Percentiles rank a stretch among this genome's conserved stretches.
Evolutionary conservation across 2,888 invertebrate species (phyloP).

Genomic region (Mamestra brassicae): DNA sequence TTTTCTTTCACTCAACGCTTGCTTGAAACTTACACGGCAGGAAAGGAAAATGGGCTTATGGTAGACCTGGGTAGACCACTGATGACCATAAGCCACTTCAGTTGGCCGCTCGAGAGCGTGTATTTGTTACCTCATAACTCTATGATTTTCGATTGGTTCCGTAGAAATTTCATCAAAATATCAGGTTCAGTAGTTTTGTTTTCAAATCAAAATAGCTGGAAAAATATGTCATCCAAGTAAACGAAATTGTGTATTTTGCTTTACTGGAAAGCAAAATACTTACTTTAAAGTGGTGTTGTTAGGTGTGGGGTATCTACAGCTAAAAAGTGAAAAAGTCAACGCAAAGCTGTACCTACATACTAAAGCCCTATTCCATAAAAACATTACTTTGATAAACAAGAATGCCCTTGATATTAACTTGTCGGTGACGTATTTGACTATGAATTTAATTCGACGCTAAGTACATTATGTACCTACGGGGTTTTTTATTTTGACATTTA

Average conservation of each 20-base stretch:
- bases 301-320: too few species aligned
- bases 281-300: too few species aligned
- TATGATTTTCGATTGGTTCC: too few species aligned
- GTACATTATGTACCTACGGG: background rate
- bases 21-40: background rate
- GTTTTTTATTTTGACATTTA: slow-evolving; percentile 12
- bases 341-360: too few species aligned
- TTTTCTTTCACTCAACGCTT: background rate
- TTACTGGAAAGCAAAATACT: too few species aligned
- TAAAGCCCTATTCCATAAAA: background rate
- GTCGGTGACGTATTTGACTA: slow-evolving; percentile 32
- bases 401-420: slow-evolving; percentile 28
- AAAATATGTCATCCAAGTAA: too few species aligned
- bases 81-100: background rate
- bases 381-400: background rate
- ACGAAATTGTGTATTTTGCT: too few species aligned
- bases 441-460: background rate
- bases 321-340: background rate
- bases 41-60: background rate
- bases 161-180: too few species aligned
- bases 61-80: background rate
- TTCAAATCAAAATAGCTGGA: too few species aligned
- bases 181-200: too few species aligned
- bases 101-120: background rate
- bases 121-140: too few species aligned